These are phyloP conservation scores for Lota lota DNA, from an alignment of 2,113 vertebrate genomes.

Conservation along the genomic window DNA sequence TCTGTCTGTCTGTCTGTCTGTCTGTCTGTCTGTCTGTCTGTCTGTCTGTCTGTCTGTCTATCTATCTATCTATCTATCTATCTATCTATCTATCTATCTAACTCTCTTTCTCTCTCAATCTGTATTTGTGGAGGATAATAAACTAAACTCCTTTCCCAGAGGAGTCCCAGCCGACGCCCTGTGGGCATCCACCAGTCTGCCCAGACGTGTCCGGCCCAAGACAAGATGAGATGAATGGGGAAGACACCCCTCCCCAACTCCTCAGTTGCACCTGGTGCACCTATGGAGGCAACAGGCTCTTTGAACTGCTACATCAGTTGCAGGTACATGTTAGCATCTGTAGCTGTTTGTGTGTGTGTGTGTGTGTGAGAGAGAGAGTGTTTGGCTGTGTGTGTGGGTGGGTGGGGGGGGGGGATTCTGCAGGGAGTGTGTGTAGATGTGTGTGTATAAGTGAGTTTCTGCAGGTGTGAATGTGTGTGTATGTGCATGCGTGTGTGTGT, in stretches of 20 bases:
- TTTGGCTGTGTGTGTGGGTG: conserved; percentile 1
- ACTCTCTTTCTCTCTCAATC: too few relatives aligned
- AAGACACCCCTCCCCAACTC: too few relatives aligned
- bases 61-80: too few relatives aligned
- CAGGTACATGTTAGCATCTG: not conserved
- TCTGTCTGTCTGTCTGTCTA: too few relatives aligned
- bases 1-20: too few relatives aligned
- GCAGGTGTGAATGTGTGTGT: conserved; percentile 5
- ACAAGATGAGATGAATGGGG: too few relatives aligned
- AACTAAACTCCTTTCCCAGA: too few relatives aligned
- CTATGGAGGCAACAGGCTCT: conserved; percentile 12
- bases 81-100: too few relatives aligned
- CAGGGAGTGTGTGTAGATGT: not conserved
- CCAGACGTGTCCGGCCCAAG: too few relatives aligned
- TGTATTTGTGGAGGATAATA: too few relatives aligned
- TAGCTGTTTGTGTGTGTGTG: conserved; percentile 18
- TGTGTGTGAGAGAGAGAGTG: not conserved
- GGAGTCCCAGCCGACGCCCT: not conserved
- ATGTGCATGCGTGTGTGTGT: conserved; percentile 14
- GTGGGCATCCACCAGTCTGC: not conserved
- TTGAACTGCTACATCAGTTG: conserved; percentile 8
- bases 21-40: too few relatives aligned
- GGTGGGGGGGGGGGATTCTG: not conserved
- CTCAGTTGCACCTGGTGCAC: conserved; percentile 16
- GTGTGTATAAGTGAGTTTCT: not conserved